A percentile compares a stretch with the other conserved stretches of the same genome.
Evolutionary conservation across 2,113 vertebrate species (phyloP).

Genomic region (Brienomyrus brachyistius): DNA sequence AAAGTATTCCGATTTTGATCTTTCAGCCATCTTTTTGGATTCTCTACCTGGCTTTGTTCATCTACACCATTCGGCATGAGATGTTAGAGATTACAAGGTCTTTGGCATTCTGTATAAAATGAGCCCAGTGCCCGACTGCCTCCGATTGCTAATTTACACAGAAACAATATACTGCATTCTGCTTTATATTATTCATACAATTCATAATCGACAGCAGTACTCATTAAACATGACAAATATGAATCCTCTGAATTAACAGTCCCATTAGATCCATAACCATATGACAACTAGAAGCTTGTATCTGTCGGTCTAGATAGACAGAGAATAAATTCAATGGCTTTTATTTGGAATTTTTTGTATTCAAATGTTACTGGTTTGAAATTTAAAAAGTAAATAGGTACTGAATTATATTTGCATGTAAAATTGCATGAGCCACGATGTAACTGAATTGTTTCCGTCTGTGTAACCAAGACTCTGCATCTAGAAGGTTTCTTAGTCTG

Average conservation of each 20-base stretch:
- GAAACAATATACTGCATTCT: background rate
- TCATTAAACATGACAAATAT: background rate
- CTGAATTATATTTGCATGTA: background rate
- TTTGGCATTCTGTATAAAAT: background rate
- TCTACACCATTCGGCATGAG: background rate
- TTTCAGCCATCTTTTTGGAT: constrained; percentile 31
- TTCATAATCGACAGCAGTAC: background rate
- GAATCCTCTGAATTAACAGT: background rate
- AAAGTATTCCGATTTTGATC: background rate
- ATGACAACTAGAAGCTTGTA: background rate
- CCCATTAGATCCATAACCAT: background rate
- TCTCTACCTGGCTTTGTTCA: background rate
- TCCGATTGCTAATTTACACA: background rate
- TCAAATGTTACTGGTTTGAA: background rate
- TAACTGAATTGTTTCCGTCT: background rate
- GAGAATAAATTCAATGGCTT: background rate
- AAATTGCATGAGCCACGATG: background rate
- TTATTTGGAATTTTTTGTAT: background rate
- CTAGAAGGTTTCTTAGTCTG: background rate
- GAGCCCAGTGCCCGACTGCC: background rate
- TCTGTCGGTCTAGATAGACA: background rate
- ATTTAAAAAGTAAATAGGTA: background rate
- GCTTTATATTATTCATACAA: background rate
- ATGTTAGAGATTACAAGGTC: background rate
- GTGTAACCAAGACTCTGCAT: background rate